Evolutionary conservation across 2,888 invertebrate genomes (phyloP).

Genomic region (Andrena dorsata): DNA sequence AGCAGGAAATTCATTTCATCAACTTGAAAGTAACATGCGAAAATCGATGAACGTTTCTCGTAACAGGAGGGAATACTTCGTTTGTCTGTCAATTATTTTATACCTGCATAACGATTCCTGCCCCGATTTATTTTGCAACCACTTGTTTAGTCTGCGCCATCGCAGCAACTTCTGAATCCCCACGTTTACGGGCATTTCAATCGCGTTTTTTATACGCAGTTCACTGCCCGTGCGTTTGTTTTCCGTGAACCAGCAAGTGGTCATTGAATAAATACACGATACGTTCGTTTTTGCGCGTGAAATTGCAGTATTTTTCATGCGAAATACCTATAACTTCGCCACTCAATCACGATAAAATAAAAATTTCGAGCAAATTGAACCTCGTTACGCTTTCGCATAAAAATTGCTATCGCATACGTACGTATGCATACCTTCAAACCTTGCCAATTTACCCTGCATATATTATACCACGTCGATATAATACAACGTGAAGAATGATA

Average conservation of each 20-base stretch:
- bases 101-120: slow-evolving; percentile 51
- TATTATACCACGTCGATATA: too few species aligned
- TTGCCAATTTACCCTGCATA: too few species aligned
- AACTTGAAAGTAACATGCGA: not conserved
- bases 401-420: too few species aligned
- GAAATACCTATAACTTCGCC: too few species aligned
- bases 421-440: too few species aligned
- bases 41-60: not conserved
- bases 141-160: slow-evolving; percentile 65
- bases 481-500: not conserved
- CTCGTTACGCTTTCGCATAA: too few species aligned
- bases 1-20: slow-evolving; percentile 11
- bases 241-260: not conserved
- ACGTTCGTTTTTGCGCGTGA: slow-evolving; percentile 2
- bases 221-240: slow-evolving; percentile 1
- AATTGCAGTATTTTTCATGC: too few species aligned
- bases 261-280: not conserved
- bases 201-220: slow-evolving; percentile 35
- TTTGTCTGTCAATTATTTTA: slow-evolving; percentile 47
- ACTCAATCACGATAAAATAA: too few species aligned
- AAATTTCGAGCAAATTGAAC: too few species aligned
- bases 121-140: slow-evolving; percentile 62
- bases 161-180: slow-evolving; percentile 21
- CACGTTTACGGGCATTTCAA: slow-evolving; percentile 52
- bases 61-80: slow-evolving; percentile 23